phyloP scores from a whole-genome alignment of 1,140 invertebrate genomes.

The Trichogramma pretiosum region DNA sequence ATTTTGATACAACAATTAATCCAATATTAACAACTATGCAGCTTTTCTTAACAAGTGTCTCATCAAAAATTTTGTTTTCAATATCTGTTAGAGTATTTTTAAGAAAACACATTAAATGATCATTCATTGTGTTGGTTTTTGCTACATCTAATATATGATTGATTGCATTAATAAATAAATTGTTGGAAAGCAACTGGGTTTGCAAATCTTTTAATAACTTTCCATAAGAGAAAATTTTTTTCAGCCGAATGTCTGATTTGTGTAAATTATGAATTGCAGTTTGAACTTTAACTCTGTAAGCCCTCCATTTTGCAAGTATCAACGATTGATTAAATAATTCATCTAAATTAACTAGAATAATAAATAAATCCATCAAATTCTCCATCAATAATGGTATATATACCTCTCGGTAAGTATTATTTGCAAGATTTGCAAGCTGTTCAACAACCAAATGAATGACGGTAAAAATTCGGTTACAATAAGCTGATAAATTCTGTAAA shows the following conservation, averaged over 20 bases:
- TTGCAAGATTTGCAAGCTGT: conserved; percentile 34
- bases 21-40: conserved; percentile 66
- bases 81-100: conserved; percentile 55
- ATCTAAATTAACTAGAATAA: conserved; percentile 64
- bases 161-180: conserved; percentile 43
- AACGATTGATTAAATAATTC: conserved; percentile 56
- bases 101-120: conserved; percentile 66
- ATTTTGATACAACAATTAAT: conserved; percentile 60
- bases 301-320: conserved; percentile 60
- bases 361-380: conserved; percentile 57
- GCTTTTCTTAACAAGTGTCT: conserved; percentile 49
- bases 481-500: conserved; percentile 43
- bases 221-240: conserved; percentile 56
- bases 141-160: conserved; percentile 59
- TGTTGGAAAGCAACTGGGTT: conserved; percentile 35
- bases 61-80: conserved; percentile 53
- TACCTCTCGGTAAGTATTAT: conserved; percentile 26
- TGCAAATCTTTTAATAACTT: conserved; percentile 59
- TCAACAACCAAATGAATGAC: conserved; percentile 33
- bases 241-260: conserved; percentile 51
- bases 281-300: conserved; percentile 60
- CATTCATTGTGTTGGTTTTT: conserved; percentile 58
- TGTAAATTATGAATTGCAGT: conserved; percentile 58
- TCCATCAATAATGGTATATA: conserved; percentile 45
- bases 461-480: conserved; percentile 36